Evolutionary conservation across 1,140 invertebrate genomes (phyloP).

Genomic region (Berghia stephanieae): DNA sequence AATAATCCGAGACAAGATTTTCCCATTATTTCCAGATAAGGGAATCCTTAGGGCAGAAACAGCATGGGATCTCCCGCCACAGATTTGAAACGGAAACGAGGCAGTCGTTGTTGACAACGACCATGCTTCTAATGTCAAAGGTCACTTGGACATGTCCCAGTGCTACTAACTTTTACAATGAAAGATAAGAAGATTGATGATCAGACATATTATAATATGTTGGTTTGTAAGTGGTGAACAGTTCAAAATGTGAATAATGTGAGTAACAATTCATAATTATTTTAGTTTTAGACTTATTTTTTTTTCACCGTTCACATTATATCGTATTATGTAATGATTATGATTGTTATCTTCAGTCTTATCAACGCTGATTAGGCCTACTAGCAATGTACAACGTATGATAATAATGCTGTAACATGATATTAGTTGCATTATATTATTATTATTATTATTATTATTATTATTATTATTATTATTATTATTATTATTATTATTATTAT

Average conservation of each 20-base stretch:
- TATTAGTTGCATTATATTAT: too few relatives aligned
- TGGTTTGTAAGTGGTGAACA: too few relatives aligned
- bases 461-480: too few relatives aligned
- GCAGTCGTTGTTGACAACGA: constrained; percentile 36
- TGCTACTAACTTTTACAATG: not conserved
- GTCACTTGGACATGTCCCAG: constrained; percentile 9
- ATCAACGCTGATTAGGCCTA: too few relatives aligned
- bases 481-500: too few relatives aligned
- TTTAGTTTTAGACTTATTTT: not conserved
- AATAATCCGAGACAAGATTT: too few relatives aligned
- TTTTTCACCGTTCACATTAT: not conserved
- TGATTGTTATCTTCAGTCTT: too few relatives aligned
- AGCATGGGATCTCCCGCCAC: constrained; percentile 27
- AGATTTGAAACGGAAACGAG: constrained; percentile 29
- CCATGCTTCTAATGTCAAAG: constrained; percentile 25
- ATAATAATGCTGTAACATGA: too few relatives aligned
- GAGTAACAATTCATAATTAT: not conserved
- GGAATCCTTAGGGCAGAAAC: constrained; percentile 22
- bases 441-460: too few relatives aligned
- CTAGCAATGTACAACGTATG: too few relatives aligned
- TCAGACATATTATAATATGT: not conserved
- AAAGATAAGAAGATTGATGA: not conserved
- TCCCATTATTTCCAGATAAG: constrained; percentile 30
- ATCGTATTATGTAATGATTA: too few relatives aligned
- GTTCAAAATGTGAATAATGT: not conserved